Percentiles rank a stretch among this genome's conserved stretches.
phyloP scores from a whole-genome alignment of 2,797 vertebrate genomes.

The Acrossocheilus wenchowensis region DNA sequence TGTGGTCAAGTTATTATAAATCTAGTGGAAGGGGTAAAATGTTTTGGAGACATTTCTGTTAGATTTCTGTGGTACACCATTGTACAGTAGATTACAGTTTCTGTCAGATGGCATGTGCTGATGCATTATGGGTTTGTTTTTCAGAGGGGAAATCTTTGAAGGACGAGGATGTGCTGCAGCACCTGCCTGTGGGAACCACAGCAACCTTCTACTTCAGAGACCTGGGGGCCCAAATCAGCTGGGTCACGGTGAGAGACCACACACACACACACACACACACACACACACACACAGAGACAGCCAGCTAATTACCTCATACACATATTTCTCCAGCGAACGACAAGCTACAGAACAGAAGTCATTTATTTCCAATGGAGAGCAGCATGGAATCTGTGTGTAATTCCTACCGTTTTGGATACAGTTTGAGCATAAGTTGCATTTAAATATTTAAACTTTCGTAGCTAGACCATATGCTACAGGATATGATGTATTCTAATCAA shows the following conservation, averaged over 20 bases:
- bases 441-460: not conserved
- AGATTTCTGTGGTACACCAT: not conserved
- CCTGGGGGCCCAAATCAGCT: conserved; percentile 95
- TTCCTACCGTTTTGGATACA: not conserved
- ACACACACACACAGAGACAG: not conserved
- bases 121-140: conserved; percentile 45
- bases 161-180: conserved; percentile 93
- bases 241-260: conserved; percentile 88
- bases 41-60: not conserved
- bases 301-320: no score
- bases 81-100: not conserved
- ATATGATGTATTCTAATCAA: not conserved
- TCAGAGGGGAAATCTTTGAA: conserved; percentile 93
- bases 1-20: not conserved
- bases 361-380: not conserved
- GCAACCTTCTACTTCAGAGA: conserved; percentile 95
- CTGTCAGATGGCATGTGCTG: not conserved
- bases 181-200: conserved; percentile 93
- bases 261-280: not conserved
- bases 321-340: not conserved
- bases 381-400: not conserved
- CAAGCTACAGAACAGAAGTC: not conserved
- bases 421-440: not conserved
- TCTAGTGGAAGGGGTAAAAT: no score
- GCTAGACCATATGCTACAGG: not conserved